Evolutionary conservation across 2,797 vertebrate genomes (phyloP).

Genomic region (Lacerta bilineata): DNA sequence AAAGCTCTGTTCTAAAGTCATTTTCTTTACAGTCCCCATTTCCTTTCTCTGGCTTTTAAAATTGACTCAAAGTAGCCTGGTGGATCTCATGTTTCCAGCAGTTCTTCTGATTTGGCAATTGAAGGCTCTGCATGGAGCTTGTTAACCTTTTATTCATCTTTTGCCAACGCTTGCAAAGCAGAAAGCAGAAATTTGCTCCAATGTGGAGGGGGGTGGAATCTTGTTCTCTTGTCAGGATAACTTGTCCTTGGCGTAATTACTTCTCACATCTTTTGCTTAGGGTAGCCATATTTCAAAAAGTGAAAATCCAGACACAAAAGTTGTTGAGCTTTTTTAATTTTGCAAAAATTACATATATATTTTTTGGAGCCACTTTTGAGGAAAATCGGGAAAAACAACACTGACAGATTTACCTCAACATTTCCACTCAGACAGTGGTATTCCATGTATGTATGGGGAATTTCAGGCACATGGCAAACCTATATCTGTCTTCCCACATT

Average conservation of each 20-base stretch:
- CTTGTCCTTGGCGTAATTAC: not conserved
- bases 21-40: not conserved
- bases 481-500: not conserved
- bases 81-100: not conserved
- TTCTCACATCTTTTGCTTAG: not conserved
- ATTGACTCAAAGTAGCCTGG: not conserved
- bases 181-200: not conserved
- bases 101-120: not conserved
- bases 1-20: not conserved
- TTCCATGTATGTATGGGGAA: too few species aligned
- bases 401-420: too few species aligned
- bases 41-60: not conserved
- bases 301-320: too few species aligned
- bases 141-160: constrained; percentile 1
- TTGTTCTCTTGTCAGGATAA: not conserved
- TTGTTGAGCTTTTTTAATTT: too few species aligned
- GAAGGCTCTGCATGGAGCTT: not conserved
- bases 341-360: too few species aligned
- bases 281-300: too few species aligned
- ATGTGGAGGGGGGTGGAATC: not conserved
- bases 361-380: too few species aligned
- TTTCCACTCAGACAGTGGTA: too few species aligned
- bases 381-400: too few species aligned
- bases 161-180: not conserved
- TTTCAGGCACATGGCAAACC: too few species aligned